Base-by-base conservation (phyloP, 2,888 invertebrate genomes). In the Clepsis dumicolana region DNA sequence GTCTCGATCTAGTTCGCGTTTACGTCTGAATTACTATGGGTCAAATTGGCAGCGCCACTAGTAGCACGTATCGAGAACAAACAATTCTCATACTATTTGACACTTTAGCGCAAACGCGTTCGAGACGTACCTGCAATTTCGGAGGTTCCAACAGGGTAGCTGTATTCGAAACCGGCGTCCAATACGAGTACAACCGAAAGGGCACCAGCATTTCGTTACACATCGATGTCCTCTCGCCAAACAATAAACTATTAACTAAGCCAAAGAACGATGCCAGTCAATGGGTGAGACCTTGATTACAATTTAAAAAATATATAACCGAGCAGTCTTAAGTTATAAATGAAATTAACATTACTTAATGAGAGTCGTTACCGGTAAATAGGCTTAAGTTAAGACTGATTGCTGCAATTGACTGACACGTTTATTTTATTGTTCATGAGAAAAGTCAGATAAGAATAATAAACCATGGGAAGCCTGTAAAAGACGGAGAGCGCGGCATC, bases 301-400 rank as follows among this genome's bases (percentile, higher is more conserved):
- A 18, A 44, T 64, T 16, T 12, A 24, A n/a, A 7, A n/a, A n/a
- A 32, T 64, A 56, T 41, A 64, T 56, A 56, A 64, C 18, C 8
- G 41, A 41, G 41, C n/a, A 41, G 41, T 16, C 16, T 16, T 16
- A 41, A 41, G 3, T 16, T 16, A 41, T 7, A n/a, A 16, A 16
- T n/a, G 8, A 41, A 4, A 7, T 27, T 44, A 56, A 48, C 32
- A 21, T 44, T 14, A 10, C 35, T 35, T 64, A 56, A 64, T 56
- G 16, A 64, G 64, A 64, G 48, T 44, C 29, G 35, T 53, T 25
- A 48, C 56, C n/a, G 41, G 41, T 56, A 56, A 64, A 54, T 44
- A 64, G 44, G 41, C 54, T 41, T 24, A 24, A 44, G 54, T 53
- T n/a, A n/a, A n/a, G n/a, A n/a, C n/a, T n/a, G n/a, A 53, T 27